Percentiles rank a stretch among this genome's conserved stretches.
Conservation (phyloP, 2,113 vertebrate genomes). For the Crotalus viridis region DNA sequence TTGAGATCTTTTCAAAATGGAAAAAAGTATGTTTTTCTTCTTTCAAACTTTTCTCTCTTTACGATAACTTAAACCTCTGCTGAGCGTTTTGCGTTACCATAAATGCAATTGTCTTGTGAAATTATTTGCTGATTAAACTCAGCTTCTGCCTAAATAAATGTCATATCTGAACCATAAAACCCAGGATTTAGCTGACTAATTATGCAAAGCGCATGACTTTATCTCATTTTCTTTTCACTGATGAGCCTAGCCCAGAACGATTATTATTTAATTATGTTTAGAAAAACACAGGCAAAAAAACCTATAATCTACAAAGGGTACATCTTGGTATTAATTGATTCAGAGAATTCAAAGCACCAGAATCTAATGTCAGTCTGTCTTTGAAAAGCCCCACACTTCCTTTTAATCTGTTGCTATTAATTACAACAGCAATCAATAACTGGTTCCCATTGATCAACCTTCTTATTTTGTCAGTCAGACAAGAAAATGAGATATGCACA, state of each 20-base stretch:
- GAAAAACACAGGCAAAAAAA: conserved; percentile 28
- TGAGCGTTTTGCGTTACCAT: conserved; percentile 14
- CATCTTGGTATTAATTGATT: conserved; percentile 34
- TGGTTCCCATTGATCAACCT: conserved; percentile 31
- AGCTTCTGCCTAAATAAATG: conserved; percentile 42
- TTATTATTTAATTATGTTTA: conserved; percentile 59
- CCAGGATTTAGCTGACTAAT: conserved; percentile 45
- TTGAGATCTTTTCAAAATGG: not conserved
- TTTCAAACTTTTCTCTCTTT: conserved; percentile 15
- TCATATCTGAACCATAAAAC: conserved; percentile 46
- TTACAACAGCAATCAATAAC: conserved; percentile 20
- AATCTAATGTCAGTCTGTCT: conserved; percentile 13
- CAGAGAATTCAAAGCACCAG: conserved; percentile 7
- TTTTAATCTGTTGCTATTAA: conserved; percentile 23
- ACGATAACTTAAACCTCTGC: conserved; percentile 1
- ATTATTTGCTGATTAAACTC: conserved; percentile 48
- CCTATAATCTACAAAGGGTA: conserved; percentile 16
- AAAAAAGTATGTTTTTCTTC: not conserved
- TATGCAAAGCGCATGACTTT: conserved; percentile 35
- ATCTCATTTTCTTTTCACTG: conserved; percentile 48
- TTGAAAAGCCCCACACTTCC: not conserved
- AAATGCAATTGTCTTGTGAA: conserved; percentile 31
- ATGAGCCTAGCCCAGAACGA: conserved; percentile 50
- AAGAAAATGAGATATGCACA: conserved; percentile 2
- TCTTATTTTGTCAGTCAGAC: conserved; percentile 4